phyloP scores from a whole-genome alignment of 2,888 invertebrate genomes.

The Rhingia rostrata region DNA sequence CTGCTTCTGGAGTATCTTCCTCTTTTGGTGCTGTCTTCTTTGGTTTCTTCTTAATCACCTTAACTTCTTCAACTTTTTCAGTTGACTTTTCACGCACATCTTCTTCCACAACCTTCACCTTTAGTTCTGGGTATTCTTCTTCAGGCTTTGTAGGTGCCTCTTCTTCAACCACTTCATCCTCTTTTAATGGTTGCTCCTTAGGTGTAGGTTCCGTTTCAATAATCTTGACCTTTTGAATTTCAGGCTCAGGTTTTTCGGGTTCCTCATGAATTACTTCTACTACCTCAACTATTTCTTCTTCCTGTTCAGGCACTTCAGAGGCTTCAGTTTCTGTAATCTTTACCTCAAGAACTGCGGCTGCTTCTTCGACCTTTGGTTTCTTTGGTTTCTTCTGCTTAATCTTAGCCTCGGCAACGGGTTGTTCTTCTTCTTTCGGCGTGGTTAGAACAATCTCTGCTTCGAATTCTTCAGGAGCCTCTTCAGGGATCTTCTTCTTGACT shows the following conservation, averaged over 20 bases:
- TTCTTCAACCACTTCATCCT: conserved; percentile 48
- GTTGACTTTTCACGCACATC: conserved; percentile 64
- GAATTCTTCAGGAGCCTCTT: conserved; percentile 79
- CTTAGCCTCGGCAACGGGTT: conserved; percentile 70
- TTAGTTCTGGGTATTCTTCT: conserved; percentile 43
- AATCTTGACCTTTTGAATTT: conserved; percentile 56
- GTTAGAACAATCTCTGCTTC: conserved; percentile 78
- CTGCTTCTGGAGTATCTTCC: conserved; percentile 76
- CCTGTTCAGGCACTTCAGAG: conserved; percentile 75
- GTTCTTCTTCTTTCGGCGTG: conserved; percentile 77
- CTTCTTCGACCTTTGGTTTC: conserved; percentile 74
- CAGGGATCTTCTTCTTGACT: conserved; percentile 76
- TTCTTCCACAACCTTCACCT: conserved; percentile 66
- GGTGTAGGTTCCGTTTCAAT: conserved; percentile 63
- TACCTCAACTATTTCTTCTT: conserved; percentile 63
- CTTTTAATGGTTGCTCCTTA: conserved; percentile 47
- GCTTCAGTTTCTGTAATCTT: conserved; percentile 74
- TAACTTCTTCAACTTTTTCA: conserved; percentile 74
- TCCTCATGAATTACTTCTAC: conserved; percentile 61
- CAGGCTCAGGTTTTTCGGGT: conserved; percentile 37
- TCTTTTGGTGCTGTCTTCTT: conserved; percentile 63
- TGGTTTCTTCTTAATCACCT: conserved; percentile 75
- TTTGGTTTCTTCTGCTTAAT: conserved; percentile 73
- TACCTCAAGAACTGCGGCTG: conserved; percentile 67
- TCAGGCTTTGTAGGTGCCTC: conserved; percentile 31